Base-by-base conservation (phyloP, 2,113 vertebrate genomes). In the Trichomycterus rosablanca region DNA sequence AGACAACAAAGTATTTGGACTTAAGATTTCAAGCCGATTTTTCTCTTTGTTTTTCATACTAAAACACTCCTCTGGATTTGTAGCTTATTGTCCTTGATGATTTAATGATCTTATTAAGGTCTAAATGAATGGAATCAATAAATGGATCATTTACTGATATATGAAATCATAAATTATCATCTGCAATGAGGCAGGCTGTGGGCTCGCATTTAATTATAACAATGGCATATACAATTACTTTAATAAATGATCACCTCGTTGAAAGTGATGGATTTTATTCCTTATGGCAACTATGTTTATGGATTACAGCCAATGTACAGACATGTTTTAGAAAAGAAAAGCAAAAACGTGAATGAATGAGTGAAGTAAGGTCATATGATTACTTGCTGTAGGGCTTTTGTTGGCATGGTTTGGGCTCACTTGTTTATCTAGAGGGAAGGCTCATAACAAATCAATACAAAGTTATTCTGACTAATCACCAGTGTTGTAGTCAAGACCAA, bases 211-310 rank as follows among this genome's bases (percentile, higher is more conserved):
- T 2, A 44, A 58, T 58, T 24, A 32, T 2, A 58, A 8, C 28
- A 28, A 45, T 59, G 56, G 34, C 56, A 46, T 43, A 16, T 34
- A 44, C 26, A 58, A 34, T 58, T 58, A 58, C 16, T 34, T 45
- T 46, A 46, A 59, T 34, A 26, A 46, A 22, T n/a, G n/a, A n/a
- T n/a, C 18, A 32, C 5, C 26, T 34, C 28, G 24, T 45, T 45
- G 3, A 8, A 2, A 9, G 3, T 32, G 42, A 59, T 45, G 7
- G 42, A 34, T 46, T 11, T 20, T 48, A 5, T 48, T 59, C 12
- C 43, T 46, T 7, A 15, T 34, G 42, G 3, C 7, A 58, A 32
- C 20, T 32, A 20, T 58, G 10, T 2, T 19, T 30, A 19, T 28
- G 7, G n/a, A 22, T 42, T 55, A 9, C 5, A 4, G 34, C 23